Evolutionary conservation across 2,888 invertebrate genomes (phyloP), one percentile per base, ranked within the genome.

Genomic region (Andrena bucephala): DNA sequence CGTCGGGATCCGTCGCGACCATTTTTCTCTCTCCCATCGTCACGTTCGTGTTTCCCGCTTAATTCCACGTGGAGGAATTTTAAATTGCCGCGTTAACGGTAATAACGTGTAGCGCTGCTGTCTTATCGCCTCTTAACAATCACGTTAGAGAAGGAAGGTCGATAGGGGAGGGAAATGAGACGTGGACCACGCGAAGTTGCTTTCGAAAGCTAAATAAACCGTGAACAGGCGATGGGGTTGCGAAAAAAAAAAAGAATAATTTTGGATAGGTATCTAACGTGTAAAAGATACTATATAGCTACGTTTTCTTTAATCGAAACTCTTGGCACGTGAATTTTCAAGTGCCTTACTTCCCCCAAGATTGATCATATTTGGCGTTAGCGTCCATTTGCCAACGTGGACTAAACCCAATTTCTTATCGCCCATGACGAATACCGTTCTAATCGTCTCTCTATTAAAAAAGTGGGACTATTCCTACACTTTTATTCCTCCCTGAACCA

Each of bases 81-180:
- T 74, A 74, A 62, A 67, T 62, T 33, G 6, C 33, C 63, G 24
- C 50, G n/a, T 63, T 79, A 77, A 69, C 69, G 63, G 65, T 79
- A 52, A 24, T 42, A 63, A 70, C 31, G 20, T 48, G 48, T 60
- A 48, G 48, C 20, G 13, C 20, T 57, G 10, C 27, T 29, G 27
- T 5, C 33, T n/a, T 36, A n/a, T 50, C 50, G 16, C 20, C 1
- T 33, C 50, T 31, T 65, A 24, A 54, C 27, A 2, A 31, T 33
- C 48, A 48, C 36, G 65, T 36, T 36, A 65, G 20, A 33, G 59
- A 52, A 36, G 33, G 36, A 33, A 24, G 52, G 6, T 50, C 27
- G n/a, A 20, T n/a, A 27, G 33, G 16, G 20, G 36, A 42, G 10
- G 42, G 63, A 54, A 42, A 52, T 24, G 36, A 24, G 52, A 29